Evolutionary conservation across 2,888 invertebrate genomes (phyloP), one percentile per base, ranked within the genome.

Genomic region (Apamea anceps): DNA sequence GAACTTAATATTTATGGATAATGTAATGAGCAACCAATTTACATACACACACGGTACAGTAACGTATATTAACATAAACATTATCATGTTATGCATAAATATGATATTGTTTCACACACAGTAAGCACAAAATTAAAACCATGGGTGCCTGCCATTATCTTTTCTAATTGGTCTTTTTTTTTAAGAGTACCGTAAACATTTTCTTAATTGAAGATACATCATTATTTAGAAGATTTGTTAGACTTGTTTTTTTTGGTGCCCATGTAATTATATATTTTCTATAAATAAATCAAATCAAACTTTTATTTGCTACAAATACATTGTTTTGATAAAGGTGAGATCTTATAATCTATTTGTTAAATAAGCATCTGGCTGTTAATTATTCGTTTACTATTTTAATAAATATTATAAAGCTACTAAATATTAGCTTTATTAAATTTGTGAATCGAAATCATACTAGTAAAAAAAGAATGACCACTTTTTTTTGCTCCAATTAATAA

Each of bases 31-130:
- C 62, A 72, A 71, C 66, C 54, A 80, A 85, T 88, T 86, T 79
- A 74, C 77, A 85, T 80, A 65, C 77, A 80, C 78, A 79, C 71
- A 80, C 54, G 65, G 63, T 75, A 82, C 79, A 73, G 80, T 75
- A 74, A 77, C 42, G 42, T 71, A 87, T 87, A 87, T 87, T 85
- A 78, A 78, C 78, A 82, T 89, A 84, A 80, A 72, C 72, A 88
- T 88, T 80, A 81, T 77, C 73, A 86, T 86, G 57, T 81, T 80
- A 86, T 77, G 80, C 84, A 81, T 89, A 37, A 37, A 37, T 37
- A 87, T 79, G 67, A 82, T 80, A 80, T 81, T 78, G 67, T 74
- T 82, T 80, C 71, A 82, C 86, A 70, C 51, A 25, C 70, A 66
- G 78, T 84, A 73, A 80, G 80, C 82, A 79, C 79, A 57, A 79